phyloP scores from a whole-genome alignment of 2,888 invertebrate genomes.

The Rhodophaea formosa region DNA sequence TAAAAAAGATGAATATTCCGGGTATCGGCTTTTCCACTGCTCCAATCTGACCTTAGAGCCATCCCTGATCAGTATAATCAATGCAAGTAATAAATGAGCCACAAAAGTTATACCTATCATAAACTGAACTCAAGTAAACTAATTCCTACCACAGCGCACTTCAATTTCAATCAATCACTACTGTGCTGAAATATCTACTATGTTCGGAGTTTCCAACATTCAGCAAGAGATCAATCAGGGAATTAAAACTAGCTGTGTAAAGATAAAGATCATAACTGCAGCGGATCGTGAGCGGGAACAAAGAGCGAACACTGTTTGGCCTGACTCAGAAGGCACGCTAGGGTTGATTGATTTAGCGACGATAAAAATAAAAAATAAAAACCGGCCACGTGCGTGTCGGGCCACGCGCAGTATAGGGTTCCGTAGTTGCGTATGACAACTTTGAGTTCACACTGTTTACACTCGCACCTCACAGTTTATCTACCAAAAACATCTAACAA shows the following conservation, averaged over 20 bases:
- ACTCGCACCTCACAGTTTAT: too few species aligned
- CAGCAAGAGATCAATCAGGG: slow-evolving; percentile 20
- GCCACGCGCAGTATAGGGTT: too few species aligned
- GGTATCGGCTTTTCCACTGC: too few species aligned
- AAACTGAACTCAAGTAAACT: not conserved
- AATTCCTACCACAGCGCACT: not conserved
- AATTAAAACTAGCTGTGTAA: slow-evolving; percentile 20
- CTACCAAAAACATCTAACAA: too few species aligned
- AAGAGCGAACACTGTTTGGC: slow-evolving; percentile 49
- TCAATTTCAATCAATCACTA: slow-evolving; percentile 1
- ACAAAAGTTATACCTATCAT: not conserved
- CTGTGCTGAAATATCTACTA: not conserved
- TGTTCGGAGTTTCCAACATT: not conserved
- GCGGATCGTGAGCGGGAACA: slow-evolving; percentile 34
- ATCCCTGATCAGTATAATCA: too few species aligned
- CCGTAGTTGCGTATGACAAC: too few species aligned
- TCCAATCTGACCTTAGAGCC: too few species aligned
- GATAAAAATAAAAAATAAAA: too few species aligned
- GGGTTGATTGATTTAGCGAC: not conserved
- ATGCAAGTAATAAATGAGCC: not conserved
- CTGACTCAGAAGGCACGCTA: slow-evolving; percentile 47
- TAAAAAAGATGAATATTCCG: too few species aligned
- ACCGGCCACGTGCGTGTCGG: too few species aligned
- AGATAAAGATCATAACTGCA: slow-evolving; percentile 24
- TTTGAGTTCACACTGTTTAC: too few species aligned